Conservation (phyloP, 2,113 vertebrate species). For the Sapajus apella region DNA sequence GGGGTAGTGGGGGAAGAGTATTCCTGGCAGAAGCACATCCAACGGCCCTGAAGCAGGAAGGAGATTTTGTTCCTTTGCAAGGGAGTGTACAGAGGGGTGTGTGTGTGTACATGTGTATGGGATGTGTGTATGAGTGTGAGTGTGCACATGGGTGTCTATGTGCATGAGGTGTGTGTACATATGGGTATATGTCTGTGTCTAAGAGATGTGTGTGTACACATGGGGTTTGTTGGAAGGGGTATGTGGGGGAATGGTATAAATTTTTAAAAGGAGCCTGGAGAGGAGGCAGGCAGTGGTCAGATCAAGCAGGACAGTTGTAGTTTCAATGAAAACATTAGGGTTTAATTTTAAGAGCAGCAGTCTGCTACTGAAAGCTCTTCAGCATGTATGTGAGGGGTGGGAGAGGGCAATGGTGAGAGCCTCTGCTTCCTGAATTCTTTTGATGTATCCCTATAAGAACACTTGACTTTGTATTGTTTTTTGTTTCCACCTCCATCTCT, state of each 20-base stretch:
- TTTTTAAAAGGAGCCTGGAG: neutral
- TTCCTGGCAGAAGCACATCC: neutral
- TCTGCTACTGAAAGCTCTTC: neutral
- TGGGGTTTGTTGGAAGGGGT: neutral
- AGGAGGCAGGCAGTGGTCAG: neutral
- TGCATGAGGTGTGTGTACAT: neutral
- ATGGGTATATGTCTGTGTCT: neutral
- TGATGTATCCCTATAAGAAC: neutral
- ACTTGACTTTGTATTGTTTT: neutral
- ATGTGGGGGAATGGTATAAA: neutral
- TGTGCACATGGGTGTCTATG: neutral
- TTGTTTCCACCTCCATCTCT: neutral
- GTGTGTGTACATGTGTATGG: neutral
- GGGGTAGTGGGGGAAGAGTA: neutral
- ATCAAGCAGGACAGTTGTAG: neutral
- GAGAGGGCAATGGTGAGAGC: neutral
- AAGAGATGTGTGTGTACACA: neutral
- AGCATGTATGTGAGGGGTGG: neutral
- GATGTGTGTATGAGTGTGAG: neutral
- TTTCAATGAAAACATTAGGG: neutral
- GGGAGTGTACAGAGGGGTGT: neutral
- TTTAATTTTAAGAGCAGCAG: neutral
- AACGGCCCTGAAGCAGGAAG: constrained; percentile 41
- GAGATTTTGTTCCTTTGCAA: constrained; percentile 23
- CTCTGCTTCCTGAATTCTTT: neutral